Conservation (phyloP, 2,797 vertebrate species). For the Malacoctenus gilli region DNA sequence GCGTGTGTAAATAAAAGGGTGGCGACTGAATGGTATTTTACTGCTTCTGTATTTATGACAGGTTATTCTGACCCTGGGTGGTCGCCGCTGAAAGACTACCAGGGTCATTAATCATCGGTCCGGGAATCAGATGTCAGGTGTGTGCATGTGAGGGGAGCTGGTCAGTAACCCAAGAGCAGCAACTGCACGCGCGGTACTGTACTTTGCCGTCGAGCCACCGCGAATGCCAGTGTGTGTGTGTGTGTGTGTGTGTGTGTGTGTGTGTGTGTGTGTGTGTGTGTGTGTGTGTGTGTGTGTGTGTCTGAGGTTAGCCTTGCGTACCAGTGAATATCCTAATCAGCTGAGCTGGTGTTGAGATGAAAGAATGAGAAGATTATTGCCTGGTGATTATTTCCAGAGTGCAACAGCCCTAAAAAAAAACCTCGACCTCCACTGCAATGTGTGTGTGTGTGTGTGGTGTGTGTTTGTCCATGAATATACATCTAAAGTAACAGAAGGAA, state of each 20-base stretch:
- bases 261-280: slow-evolving; percentile 52
- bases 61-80: slow-evolving; percentile 69
- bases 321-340: slow-evolving; percentile 76
- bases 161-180: slow-evolving; percentile 24
- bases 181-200: slow-evolving; percentile 41
- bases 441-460: no score
- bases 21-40: slow-evolving; percentile 64
- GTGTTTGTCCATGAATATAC: no score
- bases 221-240: slow-evolving; percentile 30
- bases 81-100: slow-evolving; percentile 62
- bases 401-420: slow-evolving; percentile 52
- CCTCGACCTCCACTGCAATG: slow-evolving; percentile 12
- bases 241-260: not conserved
- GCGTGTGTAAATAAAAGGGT: slow-evolving; percentile 55
- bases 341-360: slow-evolving; percentile 72
- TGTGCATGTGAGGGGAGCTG: slow-evolving; percentile 16
- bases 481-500: slow-evolving; percentile 20
- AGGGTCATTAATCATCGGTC: slow-evolving; percentile 66
- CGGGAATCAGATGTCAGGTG: slow-evolving; percentile 68
- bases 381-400: slow-evolving; percentile 78
- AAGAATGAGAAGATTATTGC: slow-evolving; percentile 77
- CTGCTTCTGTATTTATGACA: slow-evolving; percentile 67
- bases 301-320: slow-evolving; percentile 63
- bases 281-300: slow-evolving; percentile 51
- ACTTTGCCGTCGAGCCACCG: slow-evolving; percentile 14